These are phyloP conservation scores for Megamerina dolium DNA, from an alignment of 2,888 invertebrate species.

Conservation along the genomic window DNA sequence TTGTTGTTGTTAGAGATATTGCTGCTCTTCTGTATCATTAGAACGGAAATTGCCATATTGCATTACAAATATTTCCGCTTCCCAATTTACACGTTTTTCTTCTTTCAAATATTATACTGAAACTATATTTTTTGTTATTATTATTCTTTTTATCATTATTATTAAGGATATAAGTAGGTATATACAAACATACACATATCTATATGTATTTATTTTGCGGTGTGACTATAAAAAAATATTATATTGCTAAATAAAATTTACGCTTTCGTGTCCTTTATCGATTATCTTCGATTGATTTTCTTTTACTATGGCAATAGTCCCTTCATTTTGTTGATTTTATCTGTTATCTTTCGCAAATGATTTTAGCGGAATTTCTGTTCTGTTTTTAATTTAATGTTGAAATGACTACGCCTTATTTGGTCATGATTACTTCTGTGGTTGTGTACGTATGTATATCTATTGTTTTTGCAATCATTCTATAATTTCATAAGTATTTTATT, in stretches of 20 bases:
- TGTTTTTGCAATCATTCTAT: too few relatives aligned
- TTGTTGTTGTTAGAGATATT: too few relatives aligned
- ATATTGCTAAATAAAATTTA: too few relatives aligned
- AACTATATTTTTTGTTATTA: neutral
- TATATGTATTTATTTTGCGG: too few relatives aligned
- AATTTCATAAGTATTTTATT: too few relatives aligned
- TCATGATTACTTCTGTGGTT: neutral
- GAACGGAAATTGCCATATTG: conserved; percentile 19
- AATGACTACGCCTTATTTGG: neutral
- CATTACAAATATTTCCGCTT: conserved; percentile 17
- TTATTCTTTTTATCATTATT: neutral
- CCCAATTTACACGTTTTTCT: too few relatives aligned
- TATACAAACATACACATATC: too few relatives aligned
- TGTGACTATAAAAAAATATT: neutral
- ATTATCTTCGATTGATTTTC: neutral
- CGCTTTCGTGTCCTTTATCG: neutral
- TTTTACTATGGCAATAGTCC: too few relatives aligned
- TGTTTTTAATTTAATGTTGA: neutral
- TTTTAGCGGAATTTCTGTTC: neutral
- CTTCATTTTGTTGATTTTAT: too few relatives aligned
- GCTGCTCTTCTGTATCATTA: too few relatives aligned
- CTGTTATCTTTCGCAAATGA: neutral
- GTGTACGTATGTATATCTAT: neutral
- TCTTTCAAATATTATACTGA: too few relatives aligned
- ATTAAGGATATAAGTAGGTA: too few relatives aligned